Base-by-base conservation (phyloP, 2,113 vertebrate genomes). In the Microcebus jonahi region DNA sequence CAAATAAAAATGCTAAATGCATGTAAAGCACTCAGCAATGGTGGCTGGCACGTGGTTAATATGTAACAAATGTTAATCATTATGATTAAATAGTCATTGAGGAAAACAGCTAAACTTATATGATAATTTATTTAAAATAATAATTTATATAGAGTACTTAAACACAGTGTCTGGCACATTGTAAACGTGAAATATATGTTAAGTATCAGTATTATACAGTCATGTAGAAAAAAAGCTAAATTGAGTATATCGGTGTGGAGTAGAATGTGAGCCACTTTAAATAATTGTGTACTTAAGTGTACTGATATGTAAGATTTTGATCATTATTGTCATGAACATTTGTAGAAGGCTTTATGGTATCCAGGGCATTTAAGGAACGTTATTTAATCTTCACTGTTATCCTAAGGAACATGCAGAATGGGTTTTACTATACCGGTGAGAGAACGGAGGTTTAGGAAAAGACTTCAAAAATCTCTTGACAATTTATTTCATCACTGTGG, bases 41-140 rank as follows among this genome's bases (percentile, higher is more conserved):
- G 36, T 94, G 15, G 45, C 50, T 75, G n/a, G n/a, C 42, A 36
- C 3, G 0, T 90, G 45, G 55, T 83, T 91, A 94, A 88, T 91
- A 39, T 77, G 29, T 42, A 92, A 90, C 71, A 55, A 89, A 84
- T 92, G 70, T 27, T 93, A 91, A 76, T 93, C 50, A 55, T 71
- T 36, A 79, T n/a, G 39, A 95, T 55, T 96, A 88, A 85, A n/a
- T 23, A 85, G 77, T 71, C 50, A 95, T 68, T 94, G 81, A 95
- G 79, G 55, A 92, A 94, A 93, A 94, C 11, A 85, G 73, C 27
- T 71, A 95, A 83, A 50, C 10, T 92, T 93, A 92, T 17, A 90
- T 59, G 23, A 80, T 67, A 55, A 39, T 65, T 95, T 90, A 96
- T 89, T 96, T 97, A 95, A 90, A 92, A 89, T 23, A 90, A 55